Conservation (phyloP, 2,797 vertebrate genomes). For the Pseudocheirus occidentalis region DNA sequence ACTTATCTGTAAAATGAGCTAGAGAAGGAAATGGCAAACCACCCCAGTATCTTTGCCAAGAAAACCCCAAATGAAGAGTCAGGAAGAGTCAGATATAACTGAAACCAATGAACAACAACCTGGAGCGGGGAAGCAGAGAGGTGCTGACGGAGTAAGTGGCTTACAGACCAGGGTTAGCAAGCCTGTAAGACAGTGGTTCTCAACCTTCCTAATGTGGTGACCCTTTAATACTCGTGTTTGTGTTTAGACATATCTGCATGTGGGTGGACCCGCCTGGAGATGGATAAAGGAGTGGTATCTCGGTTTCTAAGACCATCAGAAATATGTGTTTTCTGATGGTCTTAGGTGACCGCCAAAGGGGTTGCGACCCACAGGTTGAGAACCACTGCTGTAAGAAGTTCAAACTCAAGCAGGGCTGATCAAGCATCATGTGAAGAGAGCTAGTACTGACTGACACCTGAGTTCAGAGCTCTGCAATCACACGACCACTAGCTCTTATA, state of each 20-base stretch:
- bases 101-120: background rate
- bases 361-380: too few species aligned
- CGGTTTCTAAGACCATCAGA: too few species aligned
- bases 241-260: too few species aligned
- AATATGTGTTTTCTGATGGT: too few species aligned
- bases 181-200: background rate
- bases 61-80: background rate
- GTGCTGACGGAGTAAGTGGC: background rate
- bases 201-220: too few species aligned
- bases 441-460: background rate
- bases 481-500: background rate
- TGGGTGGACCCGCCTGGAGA: too few species aligned
- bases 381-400: background rate
- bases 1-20: background rate
- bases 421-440: background rate
- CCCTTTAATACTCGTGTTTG: too few species aligned
- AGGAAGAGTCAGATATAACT: background rate
- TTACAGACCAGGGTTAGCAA: background rate
- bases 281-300: too few species aligned
- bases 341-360: too few species aligned
- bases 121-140: background rate
- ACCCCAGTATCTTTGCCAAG: background rate
- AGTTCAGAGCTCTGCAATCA: background rate
- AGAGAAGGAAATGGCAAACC: background rate
- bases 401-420: background rate